These are phyloP conservation scores for Vidua macroura DNA, from an alignment of 2,113 vertebrate species.

Conservation along the genomic window DNA sequence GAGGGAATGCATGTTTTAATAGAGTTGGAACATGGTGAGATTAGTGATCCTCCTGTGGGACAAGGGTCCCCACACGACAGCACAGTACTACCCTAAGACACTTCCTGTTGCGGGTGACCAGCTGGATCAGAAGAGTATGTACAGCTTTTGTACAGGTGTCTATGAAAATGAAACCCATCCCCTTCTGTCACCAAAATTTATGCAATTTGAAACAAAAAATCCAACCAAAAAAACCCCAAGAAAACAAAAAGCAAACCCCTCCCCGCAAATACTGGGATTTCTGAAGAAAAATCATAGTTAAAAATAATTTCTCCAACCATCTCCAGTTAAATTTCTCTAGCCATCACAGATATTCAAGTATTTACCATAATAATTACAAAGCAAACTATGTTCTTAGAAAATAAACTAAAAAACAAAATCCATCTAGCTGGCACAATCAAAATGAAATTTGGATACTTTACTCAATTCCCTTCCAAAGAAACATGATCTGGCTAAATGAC, in stretches of 20 bases:
- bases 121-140: neutral
- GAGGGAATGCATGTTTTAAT: neutral
- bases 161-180: neutral
- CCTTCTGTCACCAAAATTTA: neutral
- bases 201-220: neutral
- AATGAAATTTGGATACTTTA: neutral
- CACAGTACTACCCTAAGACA: neutral
- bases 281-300: neutral
- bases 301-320: neutral
- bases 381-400: neutral
- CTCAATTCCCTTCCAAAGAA: neutral
- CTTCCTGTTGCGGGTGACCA: neutral
- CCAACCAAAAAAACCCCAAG: neutral
- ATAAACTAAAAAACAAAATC: neutral
- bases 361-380: neutral
- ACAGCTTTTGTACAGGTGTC: neutral
- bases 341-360: neutral
- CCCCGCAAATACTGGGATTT: neutral
- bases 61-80: neutral
- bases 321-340: neutral
- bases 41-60: neutral
- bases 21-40: neutral
- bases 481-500: neutral
- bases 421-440: neutral
- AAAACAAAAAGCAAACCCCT: neutral